Evolutionary conservation across 2,797 vertebrate species (phyloP).

Genomic region (Masticophis lateralis): DNA sequence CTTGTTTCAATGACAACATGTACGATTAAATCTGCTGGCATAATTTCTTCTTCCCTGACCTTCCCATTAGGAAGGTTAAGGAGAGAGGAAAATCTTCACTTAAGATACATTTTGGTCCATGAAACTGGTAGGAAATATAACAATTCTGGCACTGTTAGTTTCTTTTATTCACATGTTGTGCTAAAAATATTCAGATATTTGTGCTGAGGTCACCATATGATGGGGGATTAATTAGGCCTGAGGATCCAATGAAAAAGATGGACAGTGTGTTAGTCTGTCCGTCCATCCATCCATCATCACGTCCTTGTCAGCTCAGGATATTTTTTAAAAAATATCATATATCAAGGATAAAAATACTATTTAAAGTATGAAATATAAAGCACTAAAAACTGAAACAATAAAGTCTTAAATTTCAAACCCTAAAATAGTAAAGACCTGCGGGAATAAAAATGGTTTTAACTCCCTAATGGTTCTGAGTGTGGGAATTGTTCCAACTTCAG

Average conservation of each 20-base stretch:
- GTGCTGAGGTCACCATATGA: background rate
- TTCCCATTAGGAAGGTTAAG: background rate
- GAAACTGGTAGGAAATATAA: background rate
- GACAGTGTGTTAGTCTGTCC: background rate
- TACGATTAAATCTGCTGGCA: conserved; percentile 6
- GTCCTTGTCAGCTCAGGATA: background rate
- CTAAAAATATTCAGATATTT: background rate
- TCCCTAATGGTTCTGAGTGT: background rate
- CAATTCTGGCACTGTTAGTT: background rate
- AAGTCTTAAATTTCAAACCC: background rate
- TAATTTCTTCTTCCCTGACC: background rate
- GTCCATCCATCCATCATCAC: background rate
- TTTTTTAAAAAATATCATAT: background rate
- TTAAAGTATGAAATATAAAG: background rate
- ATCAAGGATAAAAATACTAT: background rate
- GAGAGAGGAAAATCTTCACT: background rate
- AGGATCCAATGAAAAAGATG: too few relatives aligned
- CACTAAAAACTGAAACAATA: background rate
- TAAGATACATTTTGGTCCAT: background rate
- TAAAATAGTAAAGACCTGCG: background rate
- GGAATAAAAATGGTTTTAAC: background rate
- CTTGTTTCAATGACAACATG: conserved; percentile 11
- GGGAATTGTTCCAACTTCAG: background rate
- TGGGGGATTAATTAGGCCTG: background rate
- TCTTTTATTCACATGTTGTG: background rate